These are phyloP conservation scores for Erebia aethiops DNA, from an alignment of 2,888 invertebrate genomes.

Conservation along the genomic window DNA sequence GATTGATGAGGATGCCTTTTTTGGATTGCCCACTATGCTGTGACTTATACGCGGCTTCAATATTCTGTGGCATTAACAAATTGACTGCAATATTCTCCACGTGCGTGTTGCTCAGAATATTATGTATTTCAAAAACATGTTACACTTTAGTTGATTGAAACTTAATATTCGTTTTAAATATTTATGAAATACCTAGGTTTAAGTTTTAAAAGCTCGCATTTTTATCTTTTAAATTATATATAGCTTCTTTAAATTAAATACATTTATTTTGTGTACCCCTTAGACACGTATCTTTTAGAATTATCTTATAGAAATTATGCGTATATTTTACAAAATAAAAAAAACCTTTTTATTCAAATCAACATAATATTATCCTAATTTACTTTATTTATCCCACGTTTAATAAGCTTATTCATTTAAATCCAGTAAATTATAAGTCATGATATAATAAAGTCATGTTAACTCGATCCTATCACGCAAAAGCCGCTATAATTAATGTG, in stretches of 20 bases:
- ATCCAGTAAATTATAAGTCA: conserved; percentile 15
- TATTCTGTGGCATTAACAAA: conserved; percentile 31
- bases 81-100: conserved; percentile 21
- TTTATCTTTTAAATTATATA: too few relatives aligned
- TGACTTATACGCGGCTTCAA: conserved; percentile 37
- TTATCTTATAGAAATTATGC: too few relatives aligned
- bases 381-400: too few relatives aligned
- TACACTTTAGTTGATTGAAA: conserved; percentile 13
- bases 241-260: too few relatives aligned
- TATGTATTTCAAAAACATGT: conserved; percentile 5
- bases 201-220: too few relatives aligned
- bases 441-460: conserved; percentile 37
- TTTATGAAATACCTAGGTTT: background rate
- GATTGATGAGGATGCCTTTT: conserved; percentile 38
- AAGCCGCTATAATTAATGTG: conserved; percentile 49
- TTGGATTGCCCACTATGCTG: conserved; percentile 35
- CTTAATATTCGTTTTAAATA: background rate
- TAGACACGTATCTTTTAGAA: too few relatives aligned
- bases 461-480: conserved; percentile 42
- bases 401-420: background rate
- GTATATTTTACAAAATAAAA: too few relatives aligned
- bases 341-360: too few relatives aligned
- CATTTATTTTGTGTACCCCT: too few relatives aligned
- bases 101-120: conserved; percentile 13
- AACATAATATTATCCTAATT: too few relatives aligned